Evolutionary conservation across 2,888 invertebrate species (phyloP), one percentile per base, ranked within the genome.

Genomic region (Pammene fasciana): DNA sequence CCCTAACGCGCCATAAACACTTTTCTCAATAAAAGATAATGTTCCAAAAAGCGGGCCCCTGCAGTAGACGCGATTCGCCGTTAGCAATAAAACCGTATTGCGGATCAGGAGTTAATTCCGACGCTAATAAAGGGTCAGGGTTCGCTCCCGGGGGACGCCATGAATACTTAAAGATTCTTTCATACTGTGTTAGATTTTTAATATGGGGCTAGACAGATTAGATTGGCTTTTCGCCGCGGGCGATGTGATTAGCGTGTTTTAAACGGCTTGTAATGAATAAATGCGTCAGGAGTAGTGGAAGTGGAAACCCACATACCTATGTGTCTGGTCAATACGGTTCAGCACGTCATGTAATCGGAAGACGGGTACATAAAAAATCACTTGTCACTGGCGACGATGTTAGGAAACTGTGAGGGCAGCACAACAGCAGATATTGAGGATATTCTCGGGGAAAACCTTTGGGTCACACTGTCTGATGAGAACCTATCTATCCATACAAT

Each of bases 1-100:
- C 43, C 64, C 62, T 16, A 68, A 26, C 57, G 45, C 16, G 34
- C 64, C 68, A 71, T 68, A 71, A 72, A 72, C 72, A 71, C 68
- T 71, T 71, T 68, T 71, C 68, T 54, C 71, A 71, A 72, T 72
- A 72, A 68, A 72, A 72, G 71, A 68, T 71, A 72, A 72, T 72
- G 71, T 67, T 34, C 68, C 66, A 50, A 71, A 71, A 68, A 65
- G 61, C 65, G 55, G 50, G 16, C 41, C 67, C 60, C 55, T 16
- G 54, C 61, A 38, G 38, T 38, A 7, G 43, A 26, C 50, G 65
- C 50, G 50, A 50, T 57, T 57, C 55, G 52, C 46, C 52, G 54
- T 60, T 50, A 26, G 68, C 68, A 68, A 68, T 68, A 68, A 68
- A 59, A 52, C n/a, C 64, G 64, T 50, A 65, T 68, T 68, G 68